Evolutionary conservation across 2,113 vertebrate genomes (phyloP), one percentile per base, ranked within the genome.

Genomic region (Crotalus viridis): DNA sequence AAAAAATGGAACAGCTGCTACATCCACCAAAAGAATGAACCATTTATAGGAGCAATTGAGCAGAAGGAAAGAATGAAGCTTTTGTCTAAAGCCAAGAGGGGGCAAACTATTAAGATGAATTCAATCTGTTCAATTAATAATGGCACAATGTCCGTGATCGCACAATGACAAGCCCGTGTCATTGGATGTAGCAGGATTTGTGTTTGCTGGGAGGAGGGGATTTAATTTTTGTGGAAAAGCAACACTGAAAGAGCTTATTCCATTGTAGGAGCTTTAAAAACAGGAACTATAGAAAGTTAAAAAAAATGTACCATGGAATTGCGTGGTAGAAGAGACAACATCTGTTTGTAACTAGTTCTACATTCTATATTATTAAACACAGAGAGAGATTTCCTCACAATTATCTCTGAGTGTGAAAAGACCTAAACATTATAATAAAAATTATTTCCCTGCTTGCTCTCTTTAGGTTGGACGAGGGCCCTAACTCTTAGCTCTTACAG

Each of bases 11-110:
- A 54, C 56, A 92, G 89, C 61, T 93, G 86, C 85, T 74, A 81
- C 24, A 92, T 91, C 56, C 52, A 95, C 74, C 56, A 87, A 88
- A 52, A 61, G 48, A 93, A 92, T 24, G n/a, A 92, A 88, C 55
- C 88, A 91, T 93, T 93, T 92, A 85, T 88, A 88, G 94, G 85
- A 94, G 54, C 39, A 94, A 92, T 88, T 74, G 85, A 90, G 86
- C 55, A 89, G 61, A 89, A 93, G 87, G 95, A 92, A 55, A 94
- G 89, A 95, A 33, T 91, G 26, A 21, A 48, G 59, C 61, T 90
- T 93, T 94, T 95, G 93, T 94, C 33, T 93, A 93, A 95, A 93
- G 87, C 55, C 48, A 21, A 46, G 46, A 95, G 28, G 56, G 39
- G 88, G 43, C 57, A 61, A 51, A 89, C 55, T 57, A 89, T 90